Evolutionary conservation across 2,113 vertebrate species (phyloP), one percentile per base, ranked within the genome.

Genomic region (Nycticebus coucang): DNA sequence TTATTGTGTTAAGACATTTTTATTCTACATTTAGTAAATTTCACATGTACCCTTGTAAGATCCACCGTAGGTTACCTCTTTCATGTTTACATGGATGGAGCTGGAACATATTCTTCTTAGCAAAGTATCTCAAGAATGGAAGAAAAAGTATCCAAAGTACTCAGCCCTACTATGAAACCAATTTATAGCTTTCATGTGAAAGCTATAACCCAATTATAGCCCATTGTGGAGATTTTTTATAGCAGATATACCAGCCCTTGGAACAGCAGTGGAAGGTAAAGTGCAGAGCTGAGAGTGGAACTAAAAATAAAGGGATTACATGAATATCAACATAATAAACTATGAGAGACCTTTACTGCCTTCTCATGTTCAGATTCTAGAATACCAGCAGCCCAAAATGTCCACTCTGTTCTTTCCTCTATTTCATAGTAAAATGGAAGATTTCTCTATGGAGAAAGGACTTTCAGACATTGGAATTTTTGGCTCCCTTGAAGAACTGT

Each of bases 301-400:
- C 62, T 82, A 5, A 78, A 71, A 55, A 66, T 17, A 24, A 26
- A 78, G 11, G 26, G 11, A 35, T 37, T 55, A 33, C 33, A 26
- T 26, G 84, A 66, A 53, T 72, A n/a, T 30, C 1, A 5, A 26
- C 5, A 12, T 0, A 11, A 21, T 8, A 7, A n/a, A 45, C 14
- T 7, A 3, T 3, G 18, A 13, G n/a, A 26, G 21, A 50, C 1
- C 3, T 53, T 21, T 10, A 4, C 10, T 77, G 28, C 8, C 9
- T 41, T 35, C 21, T 30, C 26, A 11, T 14, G 21, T 62, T 35
- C 15, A 59, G 71, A 21, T 59, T 74, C 15, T 12, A 14, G 33
- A 78, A 45, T 3, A 6, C 8, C 21, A 68, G 17, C 33, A 68
- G 24, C 13, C 59, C 53, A 55, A 88, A 41, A n/a, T 68, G n/a